phyloP scores from a whole-genome alignment of 2,113 vertebrate genomes.

The Dinomys branickii region DNA sequence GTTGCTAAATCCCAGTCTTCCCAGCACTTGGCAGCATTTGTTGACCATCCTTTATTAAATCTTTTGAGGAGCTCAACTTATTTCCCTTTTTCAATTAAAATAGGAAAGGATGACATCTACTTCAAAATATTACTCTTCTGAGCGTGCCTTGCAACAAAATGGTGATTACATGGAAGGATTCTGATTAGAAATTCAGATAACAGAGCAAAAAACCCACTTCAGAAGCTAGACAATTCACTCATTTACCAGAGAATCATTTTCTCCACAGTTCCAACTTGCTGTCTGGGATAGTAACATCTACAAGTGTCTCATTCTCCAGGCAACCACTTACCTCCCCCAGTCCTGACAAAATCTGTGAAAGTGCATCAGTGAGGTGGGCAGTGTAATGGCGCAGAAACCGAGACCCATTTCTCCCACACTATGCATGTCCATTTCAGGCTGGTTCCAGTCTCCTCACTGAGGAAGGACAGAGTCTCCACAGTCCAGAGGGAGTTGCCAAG shows the following conservation, averaged over 20 bases:
- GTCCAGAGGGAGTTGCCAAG: background rate
- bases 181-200: slow-evolving; percentile 36
- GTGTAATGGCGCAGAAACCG: accelerated
- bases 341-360: background rate
- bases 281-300: background rate
- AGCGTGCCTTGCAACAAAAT: background rate
- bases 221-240: background rate
- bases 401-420: background rate
- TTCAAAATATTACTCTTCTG: background rate
- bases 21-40: background rate
- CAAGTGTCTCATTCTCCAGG: background rate
- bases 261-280: background rate
- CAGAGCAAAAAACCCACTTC: background rate
- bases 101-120: background rate
- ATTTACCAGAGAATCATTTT: slow-evolving; percentile 6
- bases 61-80: background rate
- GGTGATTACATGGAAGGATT: background rate
- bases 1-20: background rate
- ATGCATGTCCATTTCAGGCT: background rate
- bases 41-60: background rate
- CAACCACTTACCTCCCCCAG: background rate
- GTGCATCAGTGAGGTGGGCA: background rate
- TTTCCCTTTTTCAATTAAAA: slow-evolving; percentile 23
- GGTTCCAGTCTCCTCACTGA: background rate
- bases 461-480: background rate